phyloP scores from a whole-genome alignment of 2,888 invertebrate genomes.

The Hetaerina titia region DNA sequence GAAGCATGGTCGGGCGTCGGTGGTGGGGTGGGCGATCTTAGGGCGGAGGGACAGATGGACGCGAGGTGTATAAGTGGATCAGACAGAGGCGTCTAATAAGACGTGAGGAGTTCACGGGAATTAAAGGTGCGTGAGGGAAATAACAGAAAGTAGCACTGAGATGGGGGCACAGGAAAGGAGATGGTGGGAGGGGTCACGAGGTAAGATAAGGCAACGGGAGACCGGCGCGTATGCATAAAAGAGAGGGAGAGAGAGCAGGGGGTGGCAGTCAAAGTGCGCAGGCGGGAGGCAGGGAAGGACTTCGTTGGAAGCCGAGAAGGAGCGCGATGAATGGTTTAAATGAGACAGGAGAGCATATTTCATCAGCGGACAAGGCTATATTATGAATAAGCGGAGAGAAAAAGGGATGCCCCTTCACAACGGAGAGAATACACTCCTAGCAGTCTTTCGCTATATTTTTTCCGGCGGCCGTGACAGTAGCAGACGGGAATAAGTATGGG shows the following conservation, averaged over 20 bases:
- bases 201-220: neutral
- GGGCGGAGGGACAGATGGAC: neutral
- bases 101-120: neutral
- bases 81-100: neutral
- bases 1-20: too few relatives aligned
- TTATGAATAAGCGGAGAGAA: neutral
- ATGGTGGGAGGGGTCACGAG: neutral
- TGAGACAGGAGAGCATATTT: slow-evolving; percentile 15
- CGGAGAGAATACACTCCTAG: neutral
- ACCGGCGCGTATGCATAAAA: neutral
- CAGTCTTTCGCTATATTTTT: neutral
- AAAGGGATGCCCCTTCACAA: neutral
- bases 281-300: neutral
- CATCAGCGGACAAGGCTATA: neutral
- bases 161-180: neutral
- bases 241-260: neutral
- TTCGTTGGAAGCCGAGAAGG: neutral
- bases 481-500: neutral
- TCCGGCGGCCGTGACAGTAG: slow-evolving; percentile 7
- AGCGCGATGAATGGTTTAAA: neutral
- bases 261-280: neutral
- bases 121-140: neutral
- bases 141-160: too few relatives aligned
- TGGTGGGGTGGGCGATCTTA: neutral
- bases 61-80: neutral